These are phyloP conservation scores for Drosophila sordidula DNA, from an alignment of 2,888 invertebrate genomes.

Conservation along the genomic window DNA sequence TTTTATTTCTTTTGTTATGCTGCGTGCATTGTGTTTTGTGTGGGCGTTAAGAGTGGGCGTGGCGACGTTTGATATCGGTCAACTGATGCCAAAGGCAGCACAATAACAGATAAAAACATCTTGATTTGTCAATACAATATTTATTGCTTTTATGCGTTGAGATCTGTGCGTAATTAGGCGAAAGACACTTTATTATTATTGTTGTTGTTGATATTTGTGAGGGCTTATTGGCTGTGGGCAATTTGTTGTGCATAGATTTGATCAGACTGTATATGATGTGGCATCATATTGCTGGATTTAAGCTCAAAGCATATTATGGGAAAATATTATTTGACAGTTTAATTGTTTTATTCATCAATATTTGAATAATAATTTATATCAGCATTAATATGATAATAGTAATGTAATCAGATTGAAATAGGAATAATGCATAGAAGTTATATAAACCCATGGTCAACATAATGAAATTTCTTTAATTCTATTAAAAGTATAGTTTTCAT, in stretches of 20 bases:
- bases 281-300: neutral
- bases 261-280: neutral
- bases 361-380: too few relatives aligned
- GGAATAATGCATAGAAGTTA: too few relatives aligned
- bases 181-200: conserved; percentile 28
- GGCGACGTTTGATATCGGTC: conserved; percentile 6
- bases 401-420: too few relatives aligned
- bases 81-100: conserved; percentile 33
- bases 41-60: conserved; percentile 32
- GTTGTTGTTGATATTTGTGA: conserved; percentile 22
- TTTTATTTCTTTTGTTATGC: conserved; percentile 43
- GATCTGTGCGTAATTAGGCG: conserved; percentile 48
- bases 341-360: too few relatives aligned
- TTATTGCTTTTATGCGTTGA: conserved; percentile 64
- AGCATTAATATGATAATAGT: too few relatives aligned
- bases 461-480: too few relatives aligned
- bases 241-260: conserved; percentile 6
- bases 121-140: conserved; percentile 76
- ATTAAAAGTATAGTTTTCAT: too few relatives aligned
- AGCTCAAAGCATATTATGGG: neutral
- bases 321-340: neutral
- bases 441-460: too few relatives aligned
- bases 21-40: conserved; percentile 29
- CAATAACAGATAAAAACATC: conserved; percentile 67
- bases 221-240: conserved; percentile 9